A percentile compares a stretch with the other conserved stretches of the same genome.
phyloP scores from a whole-genome alignment of 1,140 invertebrate genomes.

The Papilio machaon region DNA sequence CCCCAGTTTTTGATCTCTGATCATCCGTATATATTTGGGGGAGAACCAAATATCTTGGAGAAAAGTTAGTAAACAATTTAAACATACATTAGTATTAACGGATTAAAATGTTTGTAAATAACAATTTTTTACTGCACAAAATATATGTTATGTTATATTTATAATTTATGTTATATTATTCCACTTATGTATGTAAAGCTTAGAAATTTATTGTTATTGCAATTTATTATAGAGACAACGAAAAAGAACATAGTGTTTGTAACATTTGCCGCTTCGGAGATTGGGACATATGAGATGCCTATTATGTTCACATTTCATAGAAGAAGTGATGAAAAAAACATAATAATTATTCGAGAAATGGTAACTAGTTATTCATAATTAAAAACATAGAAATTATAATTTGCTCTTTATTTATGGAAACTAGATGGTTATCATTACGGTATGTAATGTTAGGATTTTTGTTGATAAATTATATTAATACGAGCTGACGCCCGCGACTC shows the following conservation, averaged over 20 bases:
- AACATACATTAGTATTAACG: neutral
- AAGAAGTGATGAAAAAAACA: constrained; percentile 48
- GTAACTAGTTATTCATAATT: constrained; percentile 46
- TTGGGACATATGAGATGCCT: constrained; percentile 70
- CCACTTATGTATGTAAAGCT: neutral
- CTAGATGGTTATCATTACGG: too few relatives aligned
- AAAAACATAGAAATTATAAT: neutral
- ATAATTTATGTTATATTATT: too few relatives aligned
- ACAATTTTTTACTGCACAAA: too few relatives aligned
- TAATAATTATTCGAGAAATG: constrained; percentile 67
- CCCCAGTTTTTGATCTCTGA: constrained; percentile 56
- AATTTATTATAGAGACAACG: constrained; percentile 54
- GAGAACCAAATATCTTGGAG: constrained; percentile 50
- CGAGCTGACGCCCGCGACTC: too few relatives aligned
- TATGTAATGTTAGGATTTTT: too few relatives aligned
- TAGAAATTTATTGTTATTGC: neutral
- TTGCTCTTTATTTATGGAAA: neutral
- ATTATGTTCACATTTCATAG: constrained; percentile 66
- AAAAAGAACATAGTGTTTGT: constrained; percentile 53
- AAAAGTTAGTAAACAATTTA: constrained; percentile 48
- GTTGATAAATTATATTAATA: too few relatives aligned
- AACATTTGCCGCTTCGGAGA: constrained; percentile 51
- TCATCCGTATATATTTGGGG: constrained; percentile 58
- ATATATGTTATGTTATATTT: too few relatives aligned
- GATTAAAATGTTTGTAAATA: too few relatives aligned